phyloP scores from a whole-genome alignment of 2,113 vertebrate genomes.

The Mustelus asterias region DNA sequence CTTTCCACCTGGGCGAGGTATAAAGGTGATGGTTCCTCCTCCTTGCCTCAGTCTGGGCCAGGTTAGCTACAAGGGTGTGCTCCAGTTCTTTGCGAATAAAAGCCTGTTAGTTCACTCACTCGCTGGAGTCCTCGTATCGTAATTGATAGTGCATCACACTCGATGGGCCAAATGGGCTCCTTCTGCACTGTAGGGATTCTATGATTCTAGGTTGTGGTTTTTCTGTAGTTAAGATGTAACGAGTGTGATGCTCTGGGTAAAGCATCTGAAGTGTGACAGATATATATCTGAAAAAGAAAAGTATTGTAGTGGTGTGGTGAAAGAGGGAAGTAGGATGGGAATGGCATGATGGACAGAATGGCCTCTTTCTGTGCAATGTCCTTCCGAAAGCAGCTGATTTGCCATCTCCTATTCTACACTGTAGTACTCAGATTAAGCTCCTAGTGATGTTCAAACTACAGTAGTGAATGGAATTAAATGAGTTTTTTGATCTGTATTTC shows the following conservation, averaged over 20 bases:
- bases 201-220: not conserved
- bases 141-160: no score
- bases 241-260: not conserved
- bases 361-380: not conserved
- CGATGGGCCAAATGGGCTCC: no score
- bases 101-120: no score
- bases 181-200: no score
- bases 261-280: not conserved
- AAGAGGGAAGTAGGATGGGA: not conserved
- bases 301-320: not conserved
- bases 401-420: not conserved
- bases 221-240: not conserved
- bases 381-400: not conserved
- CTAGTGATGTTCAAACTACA: not conserved
- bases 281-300: not conserved
- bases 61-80: no score
- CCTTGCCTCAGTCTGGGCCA: no score
- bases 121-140: no score
- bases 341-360: not conserved
- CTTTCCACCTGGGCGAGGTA: no score
- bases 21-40: no score
- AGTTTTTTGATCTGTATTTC: not conserved
- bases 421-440: not conserved
- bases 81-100: no score
- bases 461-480: not conserved